Percentiles rank a stretch among this genome's conserved stretches.
Evolutionary conservation across 2,113 vertebrate species (phyloP).

Genomic region (Thamnophis sirtalis): DNA sequence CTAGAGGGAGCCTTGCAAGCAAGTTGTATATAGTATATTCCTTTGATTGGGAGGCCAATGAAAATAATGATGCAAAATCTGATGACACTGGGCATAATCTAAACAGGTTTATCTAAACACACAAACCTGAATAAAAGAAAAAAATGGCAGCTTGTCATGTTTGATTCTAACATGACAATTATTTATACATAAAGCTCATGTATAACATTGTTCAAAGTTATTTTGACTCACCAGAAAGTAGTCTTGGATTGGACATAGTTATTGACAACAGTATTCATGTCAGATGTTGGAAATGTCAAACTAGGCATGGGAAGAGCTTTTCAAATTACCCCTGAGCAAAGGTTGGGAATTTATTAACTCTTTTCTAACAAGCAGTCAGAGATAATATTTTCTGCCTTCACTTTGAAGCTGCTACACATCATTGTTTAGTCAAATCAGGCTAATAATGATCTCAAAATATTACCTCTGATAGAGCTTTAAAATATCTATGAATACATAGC

Average conservation of each 20-base stretch:
- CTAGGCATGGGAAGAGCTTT: not conserved
- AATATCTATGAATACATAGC: not conserved
- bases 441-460: not conserved
- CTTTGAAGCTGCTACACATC: not conserved
- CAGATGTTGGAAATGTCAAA: not conserved
- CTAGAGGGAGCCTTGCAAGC: not conserved
- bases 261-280: not conserved
- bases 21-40: not conserved
- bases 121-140: not conserved
- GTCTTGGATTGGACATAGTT: not conserved
- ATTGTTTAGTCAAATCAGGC: not conserved
- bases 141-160: not conserved
- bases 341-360: not conserved
- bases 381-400: not conserved
- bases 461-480: not conserved
- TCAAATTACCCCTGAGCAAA: not conserved
- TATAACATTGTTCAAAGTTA: not conserved
- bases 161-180: not conserved
- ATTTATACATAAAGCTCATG: not conserved
- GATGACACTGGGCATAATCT: not conserved
- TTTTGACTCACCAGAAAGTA: not conserved
- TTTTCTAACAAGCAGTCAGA: no score
- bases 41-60: not conserved
- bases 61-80: not conserved
- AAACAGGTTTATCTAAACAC: not conserved